phyloP scores from a whole-genome alignment of 2,888 invertebrate genomes.

The Nebria salina region DNA sequence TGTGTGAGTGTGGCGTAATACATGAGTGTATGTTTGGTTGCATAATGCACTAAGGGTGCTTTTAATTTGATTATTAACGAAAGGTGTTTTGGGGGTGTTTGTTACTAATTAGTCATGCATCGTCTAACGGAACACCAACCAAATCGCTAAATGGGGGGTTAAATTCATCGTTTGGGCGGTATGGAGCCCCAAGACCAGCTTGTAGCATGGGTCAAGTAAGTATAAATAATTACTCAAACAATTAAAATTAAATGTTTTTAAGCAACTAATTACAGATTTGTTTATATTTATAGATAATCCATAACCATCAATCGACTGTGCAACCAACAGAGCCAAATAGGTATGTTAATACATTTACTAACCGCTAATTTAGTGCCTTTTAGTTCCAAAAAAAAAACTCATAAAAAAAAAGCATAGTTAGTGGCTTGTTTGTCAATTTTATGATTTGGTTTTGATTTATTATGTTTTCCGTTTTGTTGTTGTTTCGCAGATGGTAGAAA shows the following conservation, averaged over 20 bases:
- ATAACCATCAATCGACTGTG: constrained; percentile 67
- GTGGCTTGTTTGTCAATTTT: constrained; percentile 6
- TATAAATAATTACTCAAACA: constrained; percentile 5
- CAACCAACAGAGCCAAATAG: constrained; percentile 67
- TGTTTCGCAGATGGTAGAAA: constrained; percentile 47
- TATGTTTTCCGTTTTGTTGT: constrained; percentile 34
- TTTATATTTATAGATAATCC: constrained; percentile 69
- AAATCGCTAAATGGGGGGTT: constrained; percentile 38
- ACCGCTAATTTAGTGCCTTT: background rate
- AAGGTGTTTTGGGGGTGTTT: constrained; percentile 20
- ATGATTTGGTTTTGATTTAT: constrained; percentile 11
- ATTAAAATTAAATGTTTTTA: background rate
- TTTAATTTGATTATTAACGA: constrained; percentile 12
- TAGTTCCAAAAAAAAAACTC: too few species aligned
- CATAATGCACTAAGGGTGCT: background rate
- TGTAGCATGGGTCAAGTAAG: constrained; percentile 75
- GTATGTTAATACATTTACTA: constrained; percentile 61
- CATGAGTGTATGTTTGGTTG: background rate
- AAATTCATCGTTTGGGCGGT: constrained; percentile 66
- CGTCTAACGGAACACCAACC: constrained; percentile 38
- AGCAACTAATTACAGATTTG: background rate
- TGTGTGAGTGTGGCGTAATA: too few species aligned
- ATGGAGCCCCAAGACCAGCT: constrained; percentile 71
- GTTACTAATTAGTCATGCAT: constrained; percentile 33
- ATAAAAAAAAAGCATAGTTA: too few species aligned